phyloP scores from a whole-genome alignment of 2,797 vertebrate species.

The Hippocampus kuda region DNA sequence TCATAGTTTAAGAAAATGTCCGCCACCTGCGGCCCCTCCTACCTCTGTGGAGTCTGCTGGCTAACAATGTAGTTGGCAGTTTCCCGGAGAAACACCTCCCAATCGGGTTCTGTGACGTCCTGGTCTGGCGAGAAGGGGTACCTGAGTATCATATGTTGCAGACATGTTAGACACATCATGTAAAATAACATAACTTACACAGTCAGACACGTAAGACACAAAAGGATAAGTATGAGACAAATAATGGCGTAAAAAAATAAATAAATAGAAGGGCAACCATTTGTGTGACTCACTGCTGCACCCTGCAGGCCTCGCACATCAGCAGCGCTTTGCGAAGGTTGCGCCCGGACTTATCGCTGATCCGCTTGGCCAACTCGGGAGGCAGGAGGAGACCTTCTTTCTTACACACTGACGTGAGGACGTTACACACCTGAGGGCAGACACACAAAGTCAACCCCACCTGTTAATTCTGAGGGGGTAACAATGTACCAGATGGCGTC shows the following conservation, averaged over 20 bases:
- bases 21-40: not conserved
- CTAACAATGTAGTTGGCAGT: slow-evolving; percentile 88
- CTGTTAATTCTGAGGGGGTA: slow-evolving; percentile 3
- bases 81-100: slow-evolving; percentile 92
- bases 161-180: too few species aligned
- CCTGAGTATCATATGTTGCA: slow-evolving; percentile 46
- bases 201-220: not conserved
- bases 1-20: not conserved
- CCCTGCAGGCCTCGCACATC: slow-evolving; percentile 95
- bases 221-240: not conserved
- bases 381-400: slow-evolving; percentile 89
- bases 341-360: slow-evolving; percentile 83
- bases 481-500: not conserved
- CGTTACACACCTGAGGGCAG: slow-evolving; percentile 73
- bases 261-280: not conserved
- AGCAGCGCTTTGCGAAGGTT: slow-evolving; percentile 92
- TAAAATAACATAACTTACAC: not conserved
- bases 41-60: slow-evolving; percentile 93
- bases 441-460: too few species aligned
- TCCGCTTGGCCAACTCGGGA: slow-evolving; percentile 76
- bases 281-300: slow-evolving; percentile 82
- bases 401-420: slow-evolving; percentile 82
- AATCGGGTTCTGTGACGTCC: slow-evolving; percentile 88
- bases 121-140: slow-evolving; percentile 91
- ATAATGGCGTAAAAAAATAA: too few species aligned